Conservation (phyloP, 2,888 invertebrate genomes). For the Dryobota labecula region DNA sequence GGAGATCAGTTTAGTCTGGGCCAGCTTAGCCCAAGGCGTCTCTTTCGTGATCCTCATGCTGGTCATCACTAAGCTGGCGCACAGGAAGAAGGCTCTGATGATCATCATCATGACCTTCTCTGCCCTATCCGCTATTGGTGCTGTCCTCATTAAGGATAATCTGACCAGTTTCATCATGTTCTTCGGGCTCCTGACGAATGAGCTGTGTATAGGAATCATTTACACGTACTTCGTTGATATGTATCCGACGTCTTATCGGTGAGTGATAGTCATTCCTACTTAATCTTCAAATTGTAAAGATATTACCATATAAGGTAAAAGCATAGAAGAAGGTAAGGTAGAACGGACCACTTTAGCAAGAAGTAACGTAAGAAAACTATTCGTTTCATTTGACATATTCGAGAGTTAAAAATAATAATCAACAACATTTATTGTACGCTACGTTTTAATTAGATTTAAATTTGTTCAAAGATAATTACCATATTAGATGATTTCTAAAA, state of each 20-base stretch:
- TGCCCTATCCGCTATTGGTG: conserved; percentile 60
- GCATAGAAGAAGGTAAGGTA: too few species aligned
- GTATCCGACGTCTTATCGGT: conserved; percentile 78
- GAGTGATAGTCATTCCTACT: conserved; percentile 35
- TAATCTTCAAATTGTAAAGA: neutral
- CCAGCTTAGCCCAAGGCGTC: conserved; percentile 64
- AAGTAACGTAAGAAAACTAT: too few species aligned
- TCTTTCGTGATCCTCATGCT: conserved; percentile 69
- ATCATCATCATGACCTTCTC: conserved; percentile 66
- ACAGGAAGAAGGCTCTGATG: conserved; percentile 69
- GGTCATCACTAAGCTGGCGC: conserved; percentile 67
- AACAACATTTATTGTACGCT: too few species aligned
- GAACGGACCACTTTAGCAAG: too few species aligned
- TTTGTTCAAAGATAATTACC: too few species aligned
- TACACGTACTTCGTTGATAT: conserved; percentile 76
- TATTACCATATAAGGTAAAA: neutral
- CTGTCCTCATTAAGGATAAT: conserved; percentile 66
- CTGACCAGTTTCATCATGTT: conserved; percentile 71
- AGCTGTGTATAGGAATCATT: conserved; percentile 71
- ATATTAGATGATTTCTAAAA: too few species aligned
- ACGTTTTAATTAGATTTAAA: too few species aligned
- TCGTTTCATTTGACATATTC: too few species aligned
- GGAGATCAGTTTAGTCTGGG: conserved; percentile 63
- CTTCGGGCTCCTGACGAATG: conserved; percentile 68
- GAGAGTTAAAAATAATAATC: too few species aligned